Evolutionary conservation across 30 jellyfish, hydroid and myxozoan species (phyloP).

Genomic region (Hydra vulgaris): DNA sequence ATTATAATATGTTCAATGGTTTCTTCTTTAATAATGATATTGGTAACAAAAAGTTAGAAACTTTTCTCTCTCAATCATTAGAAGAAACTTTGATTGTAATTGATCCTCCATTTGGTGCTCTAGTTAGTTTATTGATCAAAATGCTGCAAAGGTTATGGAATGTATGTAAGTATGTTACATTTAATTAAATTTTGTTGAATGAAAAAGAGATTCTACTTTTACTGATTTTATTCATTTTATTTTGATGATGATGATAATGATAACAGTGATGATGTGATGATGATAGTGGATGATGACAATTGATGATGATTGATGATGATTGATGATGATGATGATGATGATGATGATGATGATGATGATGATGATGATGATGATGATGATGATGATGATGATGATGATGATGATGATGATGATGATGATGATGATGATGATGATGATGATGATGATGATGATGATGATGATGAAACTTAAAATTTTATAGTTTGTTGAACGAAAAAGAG

Average conservation of each 20-base stretch:
- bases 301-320: not conserved
- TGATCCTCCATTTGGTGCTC: conserved; percentile 99
- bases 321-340: too few relatives aligned
- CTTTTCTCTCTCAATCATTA: conserved; percentile 23
- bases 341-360: too few relatives aligned
- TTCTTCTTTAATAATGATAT: conserved; percentile 54
- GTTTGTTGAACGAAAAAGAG: not conserved
- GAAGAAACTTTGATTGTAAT: conserved; percentile 45
- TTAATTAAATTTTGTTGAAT: too few relatives aligned
- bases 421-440: too few relatives aligned
- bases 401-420: not conserved
- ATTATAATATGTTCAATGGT: conserved; percentile 84
- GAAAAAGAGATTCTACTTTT: not conserved
- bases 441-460: too few relatives aligned
- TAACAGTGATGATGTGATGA: too few relatives aligned
- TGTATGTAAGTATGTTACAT: not conserved
- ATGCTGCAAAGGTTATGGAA: conserved; percentile 28
- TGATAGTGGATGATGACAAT: not conserved
- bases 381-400: too few relatives aligned
- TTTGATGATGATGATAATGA: too few relatives aligned
- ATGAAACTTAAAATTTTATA: not conserved
- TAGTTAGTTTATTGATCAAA: conserved; percentile 55
- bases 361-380: too few relatives aligned
- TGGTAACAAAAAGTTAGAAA: conserved; percentile 13
- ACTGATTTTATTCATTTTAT: not conserved